A percentile compares a stretch with the other conserved stretches of the same genome.
Conservation (phyloP, 2,888 invertebrate genomes). For the Neoascia interrupta region DNA sequence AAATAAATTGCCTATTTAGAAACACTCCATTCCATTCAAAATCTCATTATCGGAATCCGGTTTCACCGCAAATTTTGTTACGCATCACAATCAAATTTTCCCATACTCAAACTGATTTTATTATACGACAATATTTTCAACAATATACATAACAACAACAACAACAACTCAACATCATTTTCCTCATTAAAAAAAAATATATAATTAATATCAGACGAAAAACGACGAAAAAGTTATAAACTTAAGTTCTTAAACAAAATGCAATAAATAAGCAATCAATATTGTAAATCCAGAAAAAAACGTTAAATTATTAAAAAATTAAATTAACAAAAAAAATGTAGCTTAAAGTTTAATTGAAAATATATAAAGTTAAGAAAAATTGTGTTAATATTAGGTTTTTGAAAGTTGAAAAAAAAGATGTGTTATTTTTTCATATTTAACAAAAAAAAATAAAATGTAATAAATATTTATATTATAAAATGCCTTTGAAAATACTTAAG, state of each 20-base stretch:
- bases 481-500: slow-evolving; percentile 65
- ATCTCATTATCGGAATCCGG: slow-evolving; percentile 52
- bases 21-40: slow-evolving; percentile 46
- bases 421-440: slow-evolving; percentile 54
- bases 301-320: not conserved
- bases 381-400: slow-evolving; percentile 43
- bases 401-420: slow-evolving; percentile 33
- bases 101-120: slow-evolving; percentile 10
- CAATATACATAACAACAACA: slow-evolving; percentile 17
- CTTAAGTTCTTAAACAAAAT: slow-evolving; percentile 30
- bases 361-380: not conserved
- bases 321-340: not conserved
- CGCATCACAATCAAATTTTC: not conserved
- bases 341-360: slow-evolving; percentile 19
- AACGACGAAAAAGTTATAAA: not conserved
- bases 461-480: slow-evolving; percentile 44
- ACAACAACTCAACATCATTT: no score
- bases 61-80: slow-evolving; percentile 46
- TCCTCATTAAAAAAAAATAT: no score
- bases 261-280: slow-evolving; percentile 64
- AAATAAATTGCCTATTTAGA: slow-evolving; percentile 17
- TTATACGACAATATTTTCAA: slow-evolving; percentile 25
- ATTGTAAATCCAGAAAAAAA: slow-evolving; percentile 11
- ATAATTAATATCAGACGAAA: not conserved
- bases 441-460: slow-evolving; percentile 15